Conservation (phyloP, 2,113 vertebrate genomes). For the Chelonoidis abingdonii region DNA sequence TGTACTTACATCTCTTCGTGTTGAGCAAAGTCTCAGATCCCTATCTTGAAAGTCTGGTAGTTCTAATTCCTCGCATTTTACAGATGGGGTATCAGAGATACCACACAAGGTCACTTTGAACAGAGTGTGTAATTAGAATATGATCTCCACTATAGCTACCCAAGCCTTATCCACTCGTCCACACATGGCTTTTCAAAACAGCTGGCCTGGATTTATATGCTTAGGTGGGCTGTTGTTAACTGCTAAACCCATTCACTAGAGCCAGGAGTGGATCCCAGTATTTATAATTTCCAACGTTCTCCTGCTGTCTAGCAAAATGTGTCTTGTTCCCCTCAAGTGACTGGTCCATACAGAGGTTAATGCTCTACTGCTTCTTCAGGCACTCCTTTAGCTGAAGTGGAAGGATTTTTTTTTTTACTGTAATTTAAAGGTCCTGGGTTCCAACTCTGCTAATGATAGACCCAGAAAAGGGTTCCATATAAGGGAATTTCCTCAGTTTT, state of each 20-base stretch:
- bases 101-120: not conserved
- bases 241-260: not conserved
- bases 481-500: not conserved
- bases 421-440: not conserved
- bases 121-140: not conserved
- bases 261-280: not conserved
- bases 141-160: not conserved
- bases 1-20: not conserved
- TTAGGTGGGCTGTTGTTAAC: not conserved
- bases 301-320: not conserved
- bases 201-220: not conserved
- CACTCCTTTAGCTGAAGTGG: not conserved
- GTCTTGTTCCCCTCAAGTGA: not conserved
- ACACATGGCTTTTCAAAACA: not conserved
- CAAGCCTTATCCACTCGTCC: not conserved
- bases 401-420: not conserved
- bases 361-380: not conserved
- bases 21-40: not conserved
- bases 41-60: not conserved
- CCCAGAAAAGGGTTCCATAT: not conserved
- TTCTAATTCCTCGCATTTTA: not conserved
- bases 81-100: not conserved
- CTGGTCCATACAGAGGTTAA: not conserved
- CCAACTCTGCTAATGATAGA: not conserved
- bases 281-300: not conserved